Conservation (phyloP, 2,888 invertebrate species). For the Drosophila falleni region DNA sequence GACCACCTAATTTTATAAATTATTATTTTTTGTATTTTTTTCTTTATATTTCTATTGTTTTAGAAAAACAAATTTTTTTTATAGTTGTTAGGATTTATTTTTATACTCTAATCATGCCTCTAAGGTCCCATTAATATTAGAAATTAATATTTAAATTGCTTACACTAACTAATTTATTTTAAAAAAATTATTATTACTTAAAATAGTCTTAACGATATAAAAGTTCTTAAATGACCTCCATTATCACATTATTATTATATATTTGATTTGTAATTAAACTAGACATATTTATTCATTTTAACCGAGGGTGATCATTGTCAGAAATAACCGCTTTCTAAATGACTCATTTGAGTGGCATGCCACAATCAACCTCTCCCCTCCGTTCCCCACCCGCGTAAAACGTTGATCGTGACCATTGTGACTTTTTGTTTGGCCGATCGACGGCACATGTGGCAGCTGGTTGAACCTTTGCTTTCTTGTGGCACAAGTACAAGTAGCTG, state of each 20-base stretch:
- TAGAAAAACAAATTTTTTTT: too few species aligned
- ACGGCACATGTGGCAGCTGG: conserved; percentile 32
- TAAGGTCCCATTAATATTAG: too few species aligned
- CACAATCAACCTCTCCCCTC: not conserved
- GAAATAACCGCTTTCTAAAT: conserved; percentile 26
- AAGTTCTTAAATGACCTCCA: too few species aligned
- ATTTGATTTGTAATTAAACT: not conserved
- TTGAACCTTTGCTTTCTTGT: not conserved
- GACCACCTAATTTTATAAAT: too few species aligned
- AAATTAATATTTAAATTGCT: too few species aligned
- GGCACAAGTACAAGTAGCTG: conserved; percentile 44
- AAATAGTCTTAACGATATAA: too few species aligned
- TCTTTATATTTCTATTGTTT: too few species aligned
- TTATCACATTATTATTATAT: not conserved
- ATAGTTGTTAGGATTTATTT: too few species aligned
- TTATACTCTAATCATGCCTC: too few species aligned
- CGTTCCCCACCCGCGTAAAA: not conserved
- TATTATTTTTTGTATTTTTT: too few species aligned
- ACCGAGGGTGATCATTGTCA: not conserved
- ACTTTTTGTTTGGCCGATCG: conserved; percentile 54
- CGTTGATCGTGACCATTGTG: conserved; percentile 63
- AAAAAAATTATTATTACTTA: too few species aligned
- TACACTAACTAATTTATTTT: too few species aligned
- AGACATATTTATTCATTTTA: not conserved
- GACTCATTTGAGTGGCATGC: conserved; percentile 43